A percentile compares a stretch with the other conserved stretches of the same genome.
Conservation (phyloP, 1,140 invertebrate species). For the Heliconius melpomene region DNA sequence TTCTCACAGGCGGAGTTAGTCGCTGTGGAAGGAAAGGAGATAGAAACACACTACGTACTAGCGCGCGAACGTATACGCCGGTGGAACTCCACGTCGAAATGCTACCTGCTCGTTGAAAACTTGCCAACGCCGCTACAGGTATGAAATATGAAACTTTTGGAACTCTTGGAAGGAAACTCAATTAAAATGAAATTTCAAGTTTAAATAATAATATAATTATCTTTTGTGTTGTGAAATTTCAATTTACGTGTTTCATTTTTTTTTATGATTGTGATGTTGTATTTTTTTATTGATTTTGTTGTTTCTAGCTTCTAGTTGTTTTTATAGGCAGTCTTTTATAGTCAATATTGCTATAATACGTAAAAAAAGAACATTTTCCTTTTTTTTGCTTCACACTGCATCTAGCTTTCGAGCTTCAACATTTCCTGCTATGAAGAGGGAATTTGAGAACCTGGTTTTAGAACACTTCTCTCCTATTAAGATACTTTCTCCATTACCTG, state of each 20-base stretch:
- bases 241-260: neutral
- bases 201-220: neutral
- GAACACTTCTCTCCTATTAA: too few species aligned
- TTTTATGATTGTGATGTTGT: neutral
- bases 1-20: slow-evolving; percentile 83
- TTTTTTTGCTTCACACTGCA: too few species aligned
- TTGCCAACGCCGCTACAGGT: slow-evolving; percentile 66
- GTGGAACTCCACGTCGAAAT: slow-evolving; percentile 85
- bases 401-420: too few species aligned
- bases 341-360: too few species aligned
- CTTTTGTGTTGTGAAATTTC: neutral
- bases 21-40: slow-evolving; percentile 85
- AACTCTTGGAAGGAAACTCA: slow-evolving; percentile 5
- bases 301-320: too few species aligned
- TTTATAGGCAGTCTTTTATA: too few species aligned
- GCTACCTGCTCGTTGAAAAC: slow-evolving; percentile 84
- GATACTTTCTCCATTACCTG: too few species aligned
- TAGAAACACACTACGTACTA: slow-evolving; percentile 86
- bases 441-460: too few species aligned
- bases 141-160: neutral
- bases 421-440: too few species aligned
- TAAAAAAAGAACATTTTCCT: too few species aligned
- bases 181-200: slow-evolving; percentile 18
- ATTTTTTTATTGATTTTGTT: too few species aligned
- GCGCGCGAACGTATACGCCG: slow-evolving; percentile 83